Base-by-base conservation (phyloP, 2,888 invertebrate species). In the Anagyrus pseudococci region DNA sequence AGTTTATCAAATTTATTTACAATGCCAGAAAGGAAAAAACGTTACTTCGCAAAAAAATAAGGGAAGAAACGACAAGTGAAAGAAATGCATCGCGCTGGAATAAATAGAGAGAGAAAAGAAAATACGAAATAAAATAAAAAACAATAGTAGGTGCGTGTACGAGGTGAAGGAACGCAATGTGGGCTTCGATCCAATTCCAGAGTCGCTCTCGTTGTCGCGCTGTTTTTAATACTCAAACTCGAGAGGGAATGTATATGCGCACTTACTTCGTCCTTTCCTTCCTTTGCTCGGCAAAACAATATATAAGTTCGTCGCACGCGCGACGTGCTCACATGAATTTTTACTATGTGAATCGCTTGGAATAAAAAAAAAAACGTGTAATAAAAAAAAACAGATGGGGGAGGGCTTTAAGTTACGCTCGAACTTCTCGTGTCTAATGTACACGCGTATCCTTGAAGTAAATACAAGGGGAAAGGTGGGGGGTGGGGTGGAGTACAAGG, bases 1-100 rank as follows among this genome's bases (percentile, higher is more conserved):
- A 56, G 55, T 67, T 63, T 66, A 66, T 68, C 66, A 68, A 68
- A 68, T 68, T 68, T 68, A 68, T 68, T 68, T 68, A 68, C 67
- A 68, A 61, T 57, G 50, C 62, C 62, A 63, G 43, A 64, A 60
- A 53, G 23, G 63, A 67, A 49, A n/a, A 57, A 41, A 37, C 56
- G 25, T 67, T 4, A 63, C 49, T 57, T 57, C 50, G 54, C 60
- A 52, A 64, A 52, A 53, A 48, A 43, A 59, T 37, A 41, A 44
- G 26, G 17, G 52, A 57, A 29, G 60, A 23, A 26, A 29, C 19
- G 20, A 41, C 37, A 59, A 19, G 52, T 17, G 25, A 44, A 46
- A n/a, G n/a, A 23, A 22, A 37, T 10, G 4, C 33, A 59, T 3
- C 4, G 25, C 22, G 7, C 19, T 25, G 23, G 17, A 15, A n/a